Evolutionary conservation across 1,140 invertebrate genomes (phyloP), one percentile per base, ranked within the genome.

Genomic region (Diachasmimorpha longicaudata): DNA sequence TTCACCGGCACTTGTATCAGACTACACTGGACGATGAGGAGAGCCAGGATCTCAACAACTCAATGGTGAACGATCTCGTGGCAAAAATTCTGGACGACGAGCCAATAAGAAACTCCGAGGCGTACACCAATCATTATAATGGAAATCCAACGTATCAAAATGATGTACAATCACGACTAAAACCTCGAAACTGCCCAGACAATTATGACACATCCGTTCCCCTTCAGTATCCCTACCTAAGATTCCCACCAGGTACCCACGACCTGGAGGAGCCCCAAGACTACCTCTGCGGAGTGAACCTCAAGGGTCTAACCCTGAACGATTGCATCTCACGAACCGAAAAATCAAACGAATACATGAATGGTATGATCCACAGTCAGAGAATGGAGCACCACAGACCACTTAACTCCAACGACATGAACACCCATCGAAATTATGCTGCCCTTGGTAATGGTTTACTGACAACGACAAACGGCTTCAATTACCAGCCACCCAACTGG

Each of bases 31-130:
- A 92, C 82, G 91, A 90, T 82, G 88, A 90, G 36, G 88, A 89
- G 68, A 81, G 83, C 69, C 83, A 86, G 78, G 88, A 87, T 80
- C 76, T 91, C 76, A 91, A 91, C 79, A 92, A 90, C 79, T 89
- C 91, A n/a, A 91, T 92, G 90, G 91, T 92, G 58, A 90, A 91
- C 76, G 92, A 92, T 83, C 86, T 92, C 81, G 91, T 92, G 79
- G 91, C 91, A 36, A 92, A 92, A 80, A 91, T 92, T 79, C 88
- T 92, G 19, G 91, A 92, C 79, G 91, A 92, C 70, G 90, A 91
- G 75, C 89, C 89, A 75, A 86, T 90, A 66, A 80, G 88, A 78
- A 85, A 86, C 48, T 84, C 86, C 48, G 84, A 86, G 78, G 80
- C 85, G 78, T 90, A 84, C 79, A 80, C 81, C 10, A 82, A 79